Evolutionary conservation across 2,888 invertebrate species (phyloP).

Genomic region (Lissonota sp.): DNA sequence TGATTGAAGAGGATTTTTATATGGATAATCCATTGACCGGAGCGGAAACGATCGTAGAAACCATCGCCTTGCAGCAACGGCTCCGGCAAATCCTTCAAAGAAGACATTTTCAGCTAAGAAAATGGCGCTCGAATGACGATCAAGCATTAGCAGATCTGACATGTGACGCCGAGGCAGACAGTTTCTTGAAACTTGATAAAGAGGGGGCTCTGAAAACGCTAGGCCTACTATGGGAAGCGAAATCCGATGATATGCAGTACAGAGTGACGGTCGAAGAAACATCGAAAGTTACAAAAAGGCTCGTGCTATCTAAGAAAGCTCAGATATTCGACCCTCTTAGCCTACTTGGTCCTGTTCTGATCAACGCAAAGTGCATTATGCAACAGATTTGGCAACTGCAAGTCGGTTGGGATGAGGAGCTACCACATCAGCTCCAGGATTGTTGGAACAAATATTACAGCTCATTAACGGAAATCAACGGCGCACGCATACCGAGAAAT

Average conservation of each 20-base stretch:
- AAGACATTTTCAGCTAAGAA: slow-evolving; percentile 26
- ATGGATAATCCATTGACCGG: slow-evolving; percentile 58
- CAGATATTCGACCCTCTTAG: slow-evolving; percentile 69
- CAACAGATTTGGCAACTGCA: slow-evolving; percentile 69
- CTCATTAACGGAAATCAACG: slow-evolving; percentile 42
- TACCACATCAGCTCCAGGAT: slow-evolving; percentile 61
- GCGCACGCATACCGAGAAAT: slow-evolving; percentile 26
- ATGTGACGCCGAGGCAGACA: slow-evolving; percentile 21
- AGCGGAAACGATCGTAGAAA: slow-evolving; percentile 1
- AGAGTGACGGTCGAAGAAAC: slow-evolving; percentile 7
- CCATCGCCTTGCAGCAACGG: slow-evolving; percentile 7
- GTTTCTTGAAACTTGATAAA: slow-evolving; percentile 27
- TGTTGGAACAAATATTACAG: slow-evolving; percentile 41
- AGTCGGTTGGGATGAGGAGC: slow-evolving; percentile 70
- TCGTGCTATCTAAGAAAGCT: slow-evolving; percentile 62
- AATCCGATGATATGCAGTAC: slow-evolving; percentile 51
- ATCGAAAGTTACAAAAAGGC: slow-evolving; percentile 55
- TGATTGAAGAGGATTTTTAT: slow-evolving; percentile 42
- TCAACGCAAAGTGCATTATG: slow-evolving; percentile 70
- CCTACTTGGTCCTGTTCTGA: slow-evolving; percentile 67
- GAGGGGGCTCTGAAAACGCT: slow-evolving; percentile 42
- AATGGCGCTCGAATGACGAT: slow-evolving; percentile 34
- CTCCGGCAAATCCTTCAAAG: neutral
- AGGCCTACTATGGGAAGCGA: slow-evolving; percentile 54
- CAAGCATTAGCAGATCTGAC: slow-evolving; percentile 4